Base-by-base conservation (phyloP, 2,888 invertebrate genomes). In the Halocaridina rubra region DNA sequence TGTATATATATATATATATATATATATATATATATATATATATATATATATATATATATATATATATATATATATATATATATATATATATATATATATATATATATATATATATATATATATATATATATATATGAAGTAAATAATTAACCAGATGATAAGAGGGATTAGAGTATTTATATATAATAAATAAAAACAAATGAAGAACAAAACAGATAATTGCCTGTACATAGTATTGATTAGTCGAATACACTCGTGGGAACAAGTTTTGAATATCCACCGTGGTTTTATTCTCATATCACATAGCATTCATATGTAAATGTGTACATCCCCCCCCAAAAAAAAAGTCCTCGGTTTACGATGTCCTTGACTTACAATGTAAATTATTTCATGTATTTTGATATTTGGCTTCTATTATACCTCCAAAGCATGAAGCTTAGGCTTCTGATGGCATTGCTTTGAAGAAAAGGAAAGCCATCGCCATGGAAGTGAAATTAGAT, bases 71-170 rank as follows among this genome's bases (percentile, higher is more conserved):
- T 46, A 46, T 46, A 46, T 46, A 46, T 46, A 46, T 46, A 46
- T 46, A 46, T 46, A 67, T 22, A 67, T 67, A 67, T 24, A 67
- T 67, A 67, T 67, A 67, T 67, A 67, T 67, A 67, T 67, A 67
- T 67, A 67, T 67, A 67, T 67, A 67, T 67, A 67, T 67, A 67
- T 67, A 67, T 67, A 67, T 67, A 67, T 67, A 72, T 72, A 72
- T 72, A 72, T 72, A 72, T 72, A 30, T 72, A 8, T 72, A 33
- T 72, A 72, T 72, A 30, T 72, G 7, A 33, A 72, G 30, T 33
- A 33, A 72, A 33, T 33, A 27, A 24, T 67, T 67, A 13, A 8
- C 8, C 19, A 13, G 7, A 61, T 19, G 22, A 13, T 16, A 16
- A 8, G 7, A 8, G 8, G 61, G 10, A 22, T 7, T 8, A n/a